Evolutionary conservation across 2,113 vertebrate species (phyloP).

Genomic region (Lathamus discolor): DNA sequence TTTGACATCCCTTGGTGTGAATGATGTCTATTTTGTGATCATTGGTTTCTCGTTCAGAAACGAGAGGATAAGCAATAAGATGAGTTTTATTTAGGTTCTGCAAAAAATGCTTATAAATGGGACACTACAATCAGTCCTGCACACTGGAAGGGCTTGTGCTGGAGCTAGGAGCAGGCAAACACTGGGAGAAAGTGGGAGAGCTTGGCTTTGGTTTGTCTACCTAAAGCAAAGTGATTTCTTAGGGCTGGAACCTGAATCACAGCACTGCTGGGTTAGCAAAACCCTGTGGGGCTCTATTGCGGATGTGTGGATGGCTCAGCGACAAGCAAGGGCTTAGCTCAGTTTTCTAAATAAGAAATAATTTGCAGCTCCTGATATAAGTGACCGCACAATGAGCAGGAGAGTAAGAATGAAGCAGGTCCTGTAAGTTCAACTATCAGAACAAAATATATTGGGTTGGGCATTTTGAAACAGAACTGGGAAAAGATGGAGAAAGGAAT

Average conservation of each 20-base stretch:
- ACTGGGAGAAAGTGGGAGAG: not conserved
- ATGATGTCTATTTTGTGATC: not conserved
- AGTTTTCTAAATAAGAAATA: not conserved
- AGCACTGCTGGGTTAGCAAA: not conserved
- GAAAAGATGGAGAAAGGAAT: not conserved
- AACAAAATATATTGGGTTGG: not conserved
- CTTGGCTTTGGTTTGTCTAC: not conserved
- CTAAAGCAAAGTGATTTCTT: not conserved
- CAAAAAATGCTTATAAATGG: not conserved
- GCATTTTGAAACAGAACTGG: rapidly evolving
- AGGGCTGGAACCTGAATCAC: not conserved
- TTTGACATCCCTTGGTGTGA: not conserved
- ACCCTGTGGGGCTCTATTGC: rapidly evolving
- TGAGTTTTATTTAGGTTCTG: not conserved
- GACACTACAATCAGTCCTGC: not conserved
- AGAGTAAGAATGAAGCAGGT: not conserved
- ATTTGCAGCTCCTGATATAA: not conserved
- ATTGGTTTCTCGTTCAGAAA: not conserved
- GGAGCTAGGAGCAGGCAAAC: not conserved
- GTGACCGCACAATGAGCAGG: not conserved
- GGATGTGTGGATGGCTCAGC: not conserved
- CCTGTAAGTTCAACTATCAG: not conserved
- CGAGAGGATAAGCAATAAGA: not conserved
- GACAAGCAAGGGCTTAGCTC: not conserved
- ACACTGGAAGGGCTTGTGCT: not conserved